Evolutionary conservation across 2,888 invertebrate species (phyloP).

Genomic region (Heteromyza rotundicornis): DNA sequence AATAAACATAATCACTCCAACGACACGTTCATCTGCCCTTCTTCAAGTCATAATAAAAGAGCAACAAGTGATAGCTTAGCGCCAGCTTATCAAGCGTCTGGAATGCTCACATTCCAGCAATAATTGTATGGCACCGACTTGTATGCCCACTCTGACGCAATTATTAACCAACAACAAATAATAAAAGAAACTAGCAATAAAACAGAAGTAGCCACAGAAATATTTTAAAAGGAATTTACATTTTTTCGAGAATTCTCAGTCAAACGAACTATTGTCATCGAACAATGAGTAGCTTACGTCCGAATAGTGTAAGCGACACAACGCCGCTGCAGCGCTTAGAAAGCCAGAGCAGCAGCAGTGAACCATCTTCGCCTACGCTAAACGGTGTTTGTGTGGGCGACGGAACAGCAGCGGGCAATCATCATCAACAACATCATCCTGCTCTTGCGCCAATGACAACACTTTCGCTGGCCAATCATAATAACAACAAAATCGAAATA

Average conservation of each 20-base stretch:
- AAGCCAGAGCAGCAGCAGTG: slow-evolving; percentile 52
- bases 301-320: slow-evolving; percentile 50
- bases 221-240: not conserved
- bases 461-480: slow-evolving; percentile 33
- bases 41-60: no score
- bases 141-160: no score
- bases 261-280: no score
- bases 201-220: not conserved
- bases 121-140: no score
- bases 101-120: no score
- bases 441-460: slow-evolving; percentile 20
- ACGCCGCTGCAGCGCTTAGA: slow-evolving; percentile 54
- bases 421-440: slow-evolving; percentile 24
- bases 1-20: no score
- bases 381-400: slow-evolving; percentile 34
- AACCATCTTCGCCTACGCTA: slow-evolving; percentile 52
- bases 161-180: no score
- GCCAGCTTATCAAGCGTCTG: no score
- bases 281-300: slow-evolving; percentile 45
- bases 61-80: no score
- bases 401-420: slow-evolving; percentile 19
- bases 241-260: not conserved
- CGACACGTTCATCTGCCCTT: no score
- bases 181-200: not conserved
- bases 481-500: slow-evolving; percentile 48